These are phyloP conservation scores for Pycnomerus fuliginosus DNA, from an alignment of 2,888 invertebrate species.

Conservation along the genomic window DNA sequence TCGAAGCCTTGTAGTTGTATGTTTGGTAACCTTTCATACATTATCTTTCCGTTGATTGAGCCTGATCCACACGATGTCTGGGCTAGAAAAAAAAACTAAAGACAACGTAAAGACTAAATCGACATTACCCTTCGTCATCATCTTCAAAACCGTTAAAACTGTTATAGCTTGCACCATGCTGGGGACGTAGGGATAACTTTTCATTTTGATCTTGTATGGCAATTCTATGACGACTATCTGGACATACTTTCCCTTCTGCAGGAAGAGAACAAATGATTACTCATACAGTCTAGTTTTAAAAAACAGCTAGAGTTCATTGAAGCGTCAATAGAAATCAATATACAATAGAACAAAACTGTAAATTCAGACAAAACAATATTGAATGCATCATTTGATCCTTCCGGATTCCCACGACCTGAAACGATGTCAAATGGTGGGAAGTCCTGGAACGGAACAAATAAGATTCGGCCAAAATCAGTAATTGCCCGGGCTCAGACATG, in stretches of 20 bases:
- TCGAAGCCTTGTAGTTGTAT: slow-evolving; percentile 88
- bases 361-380: slow-evolving; percentile 25
- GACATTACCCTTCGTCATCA: slow-evolving; percentile 73
- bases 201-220: slow-evolving; percentile 57
- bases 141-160: slow-evolving; percentile 78
- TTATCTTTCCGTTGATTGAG: slow-evolving; percentile 71
- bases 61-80: slow-evolving; percentile 92
- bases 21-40: slow-evolving; percentile 86
- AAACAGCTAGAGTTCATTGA: too few relatives aligned
- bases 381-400: slow-evolving; percentile 28
- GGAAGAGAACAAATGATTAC: slow-evolving; percentile 26
- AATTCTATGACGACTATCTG: slow-evolving; percentile 44
- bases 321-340: too few relatives aligned
- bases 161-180: slow-evolving; percentile 83
- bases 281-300: too few relatives aligned
- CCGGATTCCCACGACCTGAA: slow-evolving; percentile 39
- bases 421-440: slow-evolving; percentile 22
- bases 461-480: too few relatives aligned
- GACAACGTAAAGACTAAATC: neutral
- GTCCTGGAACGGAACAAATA: neutral
- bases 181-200: slow-evolving; percentile 59
- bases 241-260: slow-evolving; percentile 48
- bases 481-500: too few relatives aligned
- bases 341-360: slow-evolving; percentile 27
- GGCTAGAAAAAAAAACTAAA: slow-evolving; percentile 55